Conservation (phyloP, 1,140 invertebrate genomes). For the Melanaphis sacchari region DNA sequence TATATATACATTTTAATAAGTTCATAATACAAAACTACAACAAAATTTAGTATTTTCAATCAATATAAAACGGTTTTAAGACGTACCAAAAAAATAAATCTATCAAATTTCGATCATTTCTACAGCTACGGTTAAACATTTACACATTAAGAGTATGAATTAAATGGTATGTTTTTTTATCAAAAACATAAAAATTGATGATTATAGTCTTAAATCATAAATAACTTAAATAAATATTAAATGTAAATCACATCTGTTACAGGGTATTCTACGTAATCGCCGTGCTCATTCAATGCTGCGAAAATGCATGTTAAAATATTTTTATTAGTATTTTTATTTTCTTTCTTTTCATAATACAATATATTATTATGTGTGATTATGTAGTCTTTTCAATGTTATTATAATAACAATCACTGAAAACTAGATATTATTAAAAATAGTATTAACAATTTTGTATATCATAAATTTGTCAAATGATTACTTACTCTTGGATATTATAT, state of each 20-base stretch:
- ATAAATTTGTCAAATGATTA: too few species aligned
- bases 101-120: neutral
- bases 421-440: too few species aligned
- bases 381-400: neutral
- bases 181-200: neutral
- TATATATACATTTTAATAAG: neutral
- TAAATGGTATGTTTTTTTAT: neutral
- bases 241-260: neutral
- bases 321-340: too few species aligned
- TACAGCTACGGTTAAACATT: neutral
- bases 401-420: neutral
- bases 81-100: neutral
- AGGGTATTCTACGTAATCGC: neutral
- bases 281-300: neutral
- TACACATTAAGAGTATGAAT: neutral
- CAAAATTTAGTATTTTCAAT: neutral
- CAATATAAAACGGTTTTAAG: neutral
- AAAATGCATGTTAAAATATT: neutral
- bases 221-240: neutral
- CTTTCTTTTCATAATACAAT: neutral
- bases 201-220: neutral
- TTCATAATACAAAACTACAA: neutral
- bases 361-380: too few species aligned
- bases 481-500: too few species aligned
- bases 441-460: neutral